Base-by-base conservation (phyloP, 2,888 invertebrate genomes). In the Hoplodrina blanda region DNA sequence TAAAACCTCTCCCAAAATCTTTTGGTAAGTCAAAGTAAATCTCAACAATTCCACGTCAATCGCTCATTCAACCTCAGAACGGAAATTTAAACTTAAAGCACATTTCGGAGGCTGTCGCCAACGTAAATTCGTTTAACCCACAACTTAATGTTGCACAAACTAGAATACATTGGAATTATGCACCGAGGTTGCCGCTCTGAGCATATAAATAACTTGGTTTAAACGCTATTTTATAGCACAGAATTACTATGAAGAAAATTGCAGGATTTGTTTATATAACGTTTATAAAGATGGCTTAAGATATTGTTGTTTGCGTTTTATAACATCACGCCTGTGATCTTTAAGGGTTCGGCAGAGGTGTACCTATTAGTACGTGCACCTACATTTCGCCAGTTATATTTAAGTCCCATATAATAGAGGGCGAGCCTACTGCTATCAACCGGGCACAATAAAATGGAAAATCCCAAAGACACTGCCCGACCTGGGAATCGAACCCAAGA, bases 121-220 rank as follows among this genome's bases (percentile, higher is more conserved):
- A 50, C 25, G 63, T 46, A 80, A 84, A 80, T 73, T 74, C 80
- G 69, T 65, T 82, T 82, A 84, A 69, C 66, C 69, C 25, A 68
- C 56, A 81, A 80, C 65, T 84, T 82, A 72, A 54, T 70, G 71
- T 62, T 19, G 72, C 71, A 62, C 78, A 72, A 73, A 71, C 72
- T 52, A 75, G 85, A 82, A 80, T 78, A 75, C 78, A 84, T 69
- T 66, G 68, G 75, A 65, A 84, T 84, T 84, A 83, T 82, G 80
- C 73, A 78, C 62, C 54, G 54, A 33, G 60, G 53, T 56, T 55
- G 63, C 69, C 63, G 68, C 68, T 25, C 8, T 15, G 65, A 71
- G 73, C 73, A 77, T 77, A 71, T 74, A 80, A 82, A 84, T 80
- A 82, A 74, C 77, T 77, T 67, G 44, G 33, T 63, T 63, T 75